Conservation (phyloP, 2,888 invertebrate species). For the Amphipoea oculea region DNA sequence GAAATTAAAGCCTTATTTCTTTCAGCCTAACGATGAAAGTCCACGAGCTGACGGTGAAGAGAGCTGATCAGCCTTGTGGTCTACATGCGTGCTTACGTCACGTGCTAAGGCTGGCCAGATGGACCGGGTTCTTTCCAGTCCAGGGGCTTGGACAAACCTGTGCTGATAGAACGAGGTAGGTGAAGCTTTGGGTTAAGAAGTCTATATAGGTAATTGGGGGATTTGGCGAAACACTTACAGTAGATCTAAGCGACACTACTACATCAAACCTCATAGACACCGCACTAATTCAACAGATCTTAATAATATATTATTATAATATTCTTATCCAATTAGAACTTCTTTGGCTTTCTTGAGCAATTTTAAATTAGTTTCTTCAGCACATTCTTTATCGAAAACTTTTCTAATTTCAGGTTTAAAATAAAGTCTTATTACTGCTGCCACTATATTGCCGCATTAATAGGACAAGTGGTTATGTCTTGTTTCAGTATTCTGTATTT, state of each 20-base stretch:
- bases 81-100: slow-evolving; percentile 71
- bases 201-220: not conserved
- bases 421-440: slow-evolving; percentile 65
- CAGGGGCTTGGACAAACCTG: slow-evolving; percentile 67
- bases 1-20: slow-evolving; percentile 15
- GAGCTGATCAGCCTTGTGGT: slow-evolving; percentile 56
- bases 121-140: slow-evolving; percentile 76
- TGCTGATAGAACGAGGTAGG: slow-evolving; percentile 66
- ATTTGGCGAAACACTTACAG: not conserved
- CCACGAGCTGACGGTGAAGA: slow-evolving; percentile 26
- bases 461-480: slow-evolving; percentile 61
- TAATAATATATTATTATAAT: not conserved
- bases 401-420: slow-evolving; percentile 48
- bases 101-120: slow-evolving; percentile 71
- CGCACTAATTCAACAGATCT: not conserved
- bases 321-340: not conserved
- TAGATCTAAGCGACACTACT: not conserved
- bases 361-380: not conserved
- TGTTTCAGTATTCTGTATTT: slow-evolving; percentile 59
- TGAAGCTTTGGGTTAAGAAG: not conserved
- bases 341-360: not conserved
- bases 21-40: slow-evolving; percentile 52
- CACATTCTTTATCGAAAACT: not conserved
- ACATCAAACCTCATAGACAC: not conserved
- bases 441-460: slow-evolving; percentile 61